Conservation (phyloP, 2,888 invertebrate genomes). For the Graphium colonna region DNA sequence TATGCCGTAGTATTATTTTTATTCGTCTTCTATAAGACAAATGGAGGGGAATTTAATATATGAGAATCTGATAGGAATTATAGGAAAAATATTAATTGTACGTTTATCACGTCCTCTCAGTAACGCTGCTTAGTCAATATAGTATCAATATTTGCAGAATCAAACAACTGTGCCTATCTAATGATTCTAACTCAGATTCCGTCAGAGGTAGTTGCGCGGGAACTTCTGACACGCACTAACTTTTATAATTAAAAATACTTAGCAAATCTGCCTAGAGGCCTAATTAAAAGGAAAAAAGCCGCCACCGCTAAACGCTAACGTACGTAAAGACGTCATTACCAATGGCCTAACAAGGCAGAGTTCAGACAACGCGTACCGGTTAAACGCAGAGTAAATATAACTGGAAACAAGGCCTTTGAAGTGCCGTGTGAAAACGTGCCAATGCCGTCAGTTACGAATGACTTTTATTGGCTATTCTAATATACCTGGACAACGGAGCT, state of each 20-base stretch:
- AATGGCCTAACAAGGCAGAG: constrained; percentile 60
- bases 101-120: too few species aligned
- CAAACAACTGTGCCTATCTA: background rate
- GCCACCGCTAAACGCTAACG: constrained; percentile 57
- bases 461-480: too few species aligned
- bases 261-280: constrained; percentile 37
- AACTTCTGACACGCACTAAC: constrained; percentile 13
- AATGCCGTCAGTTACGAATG: too few species aligned
- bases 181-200: background rate
- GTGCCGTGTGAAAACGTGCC: too few species aligned
- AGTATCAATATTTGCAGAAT: too few species aligned
- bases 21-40: too few species aligned
- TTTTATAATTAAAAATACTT: constrained; percentile 22
- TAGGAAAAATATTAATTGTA: too few species aligned
- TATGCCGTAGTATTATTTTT: too few species aligned
- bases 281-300: constrained; percentile 58
- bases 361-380: constrained; percentile 44
- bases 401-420: constrained; percentile 40
- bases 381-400: constrained; percentile 55
- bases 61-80: too few species aligned
- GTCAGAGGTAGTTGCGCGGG: constrained; percentile 2
- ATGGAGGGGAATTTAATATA: too few species aligned
- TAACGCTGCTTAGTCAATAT: too few species aligned
- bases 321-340: constrained; percentile 69
- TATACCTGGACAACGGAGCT: too few species aligned